Evolutionary conservation across 1,140 invertebrate species (phyloP), one percentile per base, ranked within the genome.

Genomic region (Anoplophora glabripennis): DNA sequence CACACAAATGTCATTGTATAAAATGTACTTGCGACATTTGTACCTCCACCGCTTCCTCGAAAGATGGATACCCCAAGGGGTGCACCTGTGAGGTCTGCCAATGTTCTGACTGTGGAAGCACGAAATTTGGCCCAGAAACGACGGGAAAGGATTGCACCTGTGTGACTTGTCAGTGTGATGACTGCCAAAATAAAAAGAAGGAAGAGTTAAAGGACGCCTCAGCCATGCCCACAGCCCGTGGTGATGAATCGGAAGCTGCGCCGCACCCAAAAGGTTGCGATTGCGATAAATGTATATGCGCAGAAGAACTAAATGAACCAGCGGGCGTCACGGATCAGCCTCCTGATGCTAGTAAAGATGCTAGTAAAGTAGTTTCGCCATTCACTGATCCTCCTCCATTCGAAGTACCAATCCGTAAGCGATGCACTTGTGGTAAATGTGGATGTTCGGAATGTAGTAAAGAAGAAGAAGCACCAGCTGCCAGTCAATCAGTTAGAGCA

Each of bases 381-480:
- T 12, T 38, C 1, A 14, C 15, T 14, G 62, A 64, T 15, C 57
- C 57, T 3, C 63, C 63, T 12, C 58, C 58, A 0, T 64, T 64
- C 36, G 63, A 64, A 40, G 47, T 44, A 11, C 34, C 40, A 0
- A 14, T 47, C 8, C 44, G 54, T 17, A 48, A 54, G n/a, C 33
- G 46, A 9, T 65, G 63, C 17, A 18, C 59, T 10, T 61, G 63
- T 40, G 7, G 44, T 9, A 46, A 18, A 21, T 57, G 55, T 28
- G 18, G 8, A 7, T 57, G 55, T 12, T 21, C 8, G 1, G 12
- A 44, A 15, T 55, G 53, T 17, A 14, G 8, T 0, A 21, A 35
- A 7, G 45, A 12, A 15, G 21, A 28, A 36, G 9, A 8, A 4
- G 7, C 14, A 35, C 35, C 33, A 34, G 11, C 47, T n/a, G 11